phyloP scores from a whole-genome alignment of 1,140 invertebrate genomes.

The Zophobas atratus region DNA sequence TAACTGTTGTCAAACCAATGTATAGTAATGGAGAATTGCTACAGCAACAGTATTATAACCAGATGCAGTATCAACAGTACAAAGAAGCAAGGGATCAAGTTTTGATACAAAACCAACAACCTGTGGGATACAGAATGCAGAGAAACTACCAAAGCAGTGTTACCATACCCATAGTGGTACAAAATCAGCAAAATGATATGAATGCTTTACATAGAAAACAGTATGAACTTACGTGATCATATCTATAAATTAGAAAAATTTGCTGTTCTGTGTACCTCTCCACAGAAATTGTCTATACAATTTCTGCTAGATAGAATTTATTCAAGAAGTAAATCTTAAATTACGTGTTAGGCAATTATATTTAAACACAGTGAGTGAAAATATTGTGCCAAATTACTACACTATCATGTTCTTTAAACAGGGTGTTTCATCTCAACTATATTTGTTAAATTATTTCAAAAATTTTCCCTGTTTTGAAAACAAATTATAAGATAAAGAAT shows the following conservation, averaged over 20 bases:
- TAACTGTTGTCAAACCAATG: conserved; percentile 37
- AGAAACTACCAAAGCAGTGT: conserved; percentile 61
- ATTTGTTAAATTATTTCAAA: too few species aligned
- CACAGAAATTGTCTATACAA: conserved; percentile 15
- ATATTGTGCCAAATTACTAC: background rate
- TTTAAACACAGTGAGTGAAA: background rate
- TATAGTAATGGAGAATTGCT: conserved; percentile 62
- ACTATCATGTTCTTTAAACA: background rate
- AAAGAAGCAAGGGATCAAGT: conserved; percentile 62
- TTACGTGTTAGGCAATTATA: background rate
- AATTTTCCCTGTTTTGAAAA: too few species aligned
- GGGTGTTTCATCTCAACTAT: too few species aligned
- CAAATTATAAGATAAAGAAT: too few species aligned
- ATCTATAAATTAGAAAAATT: conserved; percentile 38
- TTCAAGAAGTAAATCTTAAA: background rate
- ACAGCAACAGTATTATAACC: conserved; percentile 61
- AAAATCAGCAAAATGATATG: conserved; percentile 54
- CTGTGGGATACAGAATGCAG: conserved; percentile 48
- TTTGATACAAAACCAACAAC: conserved; percentile 59
- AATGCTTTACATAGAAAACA: conserved; percentile 56
- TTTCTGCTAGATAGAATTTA: conserved; percentile 7
- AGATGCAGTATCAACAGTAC: conserved; percentile 63
- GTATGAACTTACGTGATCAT: conserved; percentile 61
- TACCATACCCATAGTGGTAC: conserved; percentile 58
- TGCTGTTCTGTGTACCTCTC: conserved; percentile 25